Conservation (phyloP, 2,888 invertebrate genomes). For the Myopa tessellatipennis region DNA sequence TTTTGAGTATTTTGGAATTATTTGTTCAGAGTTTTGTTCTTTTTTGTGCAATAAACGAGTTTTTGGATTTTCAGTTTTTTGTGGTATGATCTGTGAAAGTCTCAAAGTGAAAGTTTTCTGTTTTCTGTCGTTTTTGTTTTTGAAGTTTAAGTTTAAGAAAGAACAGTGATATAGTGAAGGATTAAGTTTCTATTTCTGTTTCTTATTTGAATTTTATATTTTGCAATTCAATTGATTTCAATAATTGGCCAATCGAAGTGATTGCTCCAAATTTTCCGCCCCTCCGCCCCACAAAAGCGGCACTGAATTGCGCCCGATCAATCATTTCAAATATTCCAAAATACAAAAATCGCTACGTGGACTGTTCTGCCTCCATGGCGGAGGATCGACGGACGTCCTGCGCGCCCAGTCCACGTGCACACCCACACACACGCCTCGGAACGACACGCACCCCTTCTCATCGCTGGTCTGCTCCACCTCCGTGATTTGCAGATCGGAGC, state of each 20-base stretch:
- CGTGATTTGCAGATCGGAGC: conserved; percentile 81
- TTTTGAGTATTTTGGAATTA: conserved; percentile 49
- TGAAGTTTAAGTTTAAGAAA: too few species aligned
- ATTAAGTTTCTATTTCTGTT: too few species aligned
- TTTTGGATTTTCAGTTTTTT: not conserved
- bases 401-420: conserved; percentile 5
- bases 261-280: too few species aligned
- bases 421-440: conserved; percentile 14
- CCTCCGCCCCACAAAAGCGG: too few species aligned
- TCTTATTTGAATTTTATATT: too few species aligned
- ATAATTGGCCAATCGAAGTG: too few species aligned
- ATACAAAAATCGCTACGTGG: conserved; percentile 31
- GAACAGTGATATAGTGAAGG: too few species aligned
- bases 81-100: too few species aligned
- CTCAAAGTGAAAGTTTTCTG: too few species aligned
- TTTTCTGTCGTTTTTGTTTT: too few species aligned
- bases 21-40: conserved; percentile 17
- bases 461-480: conserved; percentile 77
- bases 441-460: conserved; percentile 86
- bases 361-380: not conserved
- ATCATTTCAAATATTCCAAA: conserved; percentile 31
- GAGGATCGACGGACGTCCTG: conserved; percentile 8
- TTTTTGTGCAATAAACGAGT: not conserved
- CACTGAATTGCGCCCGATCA: not conserved
- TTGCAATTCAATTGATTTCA: too few species aligned